These are phyloP conservation scores for Nothoprocta perdicaria DNA, from an alignment of 2,113 vertebrate species.

Conservation along the genomic window DNA sequence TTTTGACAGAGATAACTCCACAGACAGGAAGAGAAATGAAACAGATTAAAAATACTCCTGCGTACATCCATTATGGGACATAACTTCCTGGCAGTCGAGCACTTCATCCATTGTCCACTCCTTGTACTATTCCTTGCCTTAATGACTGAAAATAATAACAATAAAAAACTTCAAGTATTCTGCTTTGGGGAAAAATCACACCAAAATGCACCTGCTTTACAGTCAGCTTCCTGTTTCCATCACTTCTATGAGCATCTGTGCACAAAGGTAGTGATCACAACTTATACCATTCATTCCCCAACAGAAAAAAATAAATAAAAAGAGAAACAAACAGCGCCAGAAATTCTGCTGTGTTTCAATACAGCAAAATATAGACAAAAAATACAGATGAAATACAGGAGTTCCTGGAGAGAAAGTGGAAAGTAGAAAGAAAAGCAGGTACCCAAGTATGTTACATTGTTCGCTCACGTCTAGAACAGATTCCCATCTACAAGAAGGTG, in stretches of 20 bases:
- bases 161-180: conserved; percentile 22
- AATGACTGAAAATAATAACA: conserved; percentile 21
- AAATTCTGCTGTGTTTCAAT: conserved; percentile 39
- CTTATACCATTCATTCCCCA: conserved; percentile 47
- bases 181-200: conserved; percentile 25
- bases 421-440: background rate
- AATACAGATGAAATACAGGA: background rate
- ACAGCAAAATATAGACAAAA: too few species aligned
- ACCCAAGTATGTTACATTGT: fast-evolving
- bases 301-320: background rate
- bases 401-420: background rate
- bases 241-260: conserved; percentile 61
- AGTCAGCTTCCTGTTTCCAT: conserved; percentile 61
- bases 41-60: background rate
- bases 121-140: conserved; percentile 22
- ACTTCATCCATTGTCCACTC: background rate
- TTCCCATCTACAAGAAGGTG: background rate
- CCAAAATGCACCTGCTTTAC: conserved; percentile 57
- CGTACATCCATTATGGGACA: background rate
- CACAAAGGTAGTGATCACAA: conserved; percentile 50
- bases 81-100: background rate
- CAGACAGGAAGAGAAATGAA: background rate
- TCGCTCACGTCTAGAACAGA: background rate
- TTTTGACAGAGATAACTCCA: background rate
- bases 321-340: conserved; percentile 13